phyloP scores from a whole-genome alignment of 2,797 vertebrate species.

The Mus minutoides region DNA sequence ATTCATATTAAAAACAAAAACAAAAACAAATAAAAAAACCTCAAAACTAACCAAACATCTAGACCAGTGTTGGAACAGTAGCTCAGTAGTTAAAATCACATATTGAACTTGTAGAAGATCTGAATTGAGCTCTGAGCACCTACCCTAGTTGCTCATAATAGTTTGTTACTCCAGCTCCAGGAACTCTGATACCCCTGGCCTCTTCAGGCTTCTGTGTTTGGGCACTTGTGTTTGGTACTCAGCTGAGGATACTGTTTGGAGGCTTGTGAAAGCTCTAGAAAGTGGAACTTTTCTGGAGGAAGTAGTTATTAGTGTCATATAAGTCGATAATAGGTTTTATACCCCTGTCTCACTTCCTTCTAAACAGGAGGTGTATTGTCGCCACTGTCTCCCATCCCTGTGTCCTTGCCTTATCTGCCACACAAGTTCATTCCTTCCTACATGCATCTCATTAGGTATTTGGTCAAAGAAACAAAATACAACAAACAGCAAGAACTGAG shows the following conservation, averaged over 20 bases:
- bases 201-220: not conserved
- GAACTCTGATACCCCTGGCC: not conserved
- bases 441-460: not conserved
- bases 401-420: not conserved
- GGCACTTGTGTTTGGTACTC: no score
- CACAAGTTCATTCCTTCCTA: not conserved
- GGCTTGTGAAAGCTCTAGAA: not conserved
- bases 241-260: not conserved
- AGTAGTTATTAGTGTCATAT: not conserved
- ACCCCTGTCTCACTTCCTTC: not conserved
- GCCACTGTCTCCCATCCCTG: not conserved
- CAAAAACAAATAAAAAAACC: no score
- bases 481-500: not conserved
- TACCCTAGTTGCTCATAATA: not conserved
- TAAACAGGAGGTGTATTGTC: not conserved
- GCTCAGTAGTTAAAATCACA: not conserved
- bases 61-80: not conserved
- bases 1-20: not conserved
- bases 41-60: no score
- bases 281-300: not conserved
- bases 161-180: not conserved
- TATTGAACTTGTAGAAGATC: not conserved
- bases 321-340: not conserved
- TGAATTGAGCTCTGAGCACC: not conserved
- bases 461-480: not conserved